Percentiles rank a stretch among this genome's conserved stretches.
phyloP scores from a whole-genome alignment of 1,140 invertebrate genomes.

The Hesperophylax magnus region DNA sequence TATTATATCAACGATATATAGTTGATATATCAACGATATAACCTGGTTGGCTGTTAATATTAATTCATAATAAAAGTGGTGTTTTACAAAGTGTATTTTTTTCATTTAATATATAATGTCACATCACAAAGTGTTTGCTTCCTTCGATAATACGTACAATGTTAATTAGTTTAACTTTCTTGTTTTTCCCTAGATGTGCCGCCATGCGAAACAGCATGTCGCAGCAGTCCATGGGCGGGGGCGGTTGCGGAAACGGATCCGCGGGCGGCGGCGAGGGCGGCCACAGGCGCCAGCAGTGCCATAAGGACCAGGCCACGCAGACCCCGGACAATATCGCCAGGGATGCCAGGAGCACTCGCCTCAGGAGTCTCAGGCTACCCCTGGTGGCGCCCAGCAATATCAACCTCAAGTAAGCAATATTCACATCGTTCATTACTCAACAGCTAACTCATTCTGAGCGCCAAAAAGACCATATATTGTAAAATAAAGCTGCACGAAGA shows the following conservation, averaged over 20 bases:
- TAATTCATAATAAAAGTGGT: too few species aligned
- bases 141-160: too few species aligned
- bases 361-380: slow-evolving; percentile 77
- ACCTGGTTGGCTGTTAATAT: too few species aligned
- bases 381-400: slow-evolving; percentile 74
- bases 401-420: slow-evolving; percentile 71
- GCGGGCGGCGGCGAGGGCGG: slow-evolving; percentile 61
- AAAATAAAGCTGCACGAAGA: too few species aligned
- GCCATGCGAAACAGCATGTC: slow-evolving; percentile 65
- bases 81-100: too few species aligned
- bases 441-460: too few species aligned
- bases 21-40: too few species aligned
- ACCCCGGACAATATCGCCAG: slow-evolving; percentile 78
- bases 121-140: too few species aligned
- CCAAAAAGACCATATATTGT: too few species aligned
- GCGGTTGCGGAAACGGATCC: slow-evolving; percentile 72
- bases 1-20: too few species aligned
- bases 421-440: too few species aligned
- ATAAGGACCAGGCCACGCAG: slow-evolving; percentile 77
- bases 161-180: not conserved
- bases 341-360: slow-evolving; percentile 76
- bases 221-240: slow-evolving; percentile 70
- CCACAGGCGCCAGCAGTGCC: slow-evolving; percentile 50
- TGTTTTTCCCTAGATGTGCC: slow-evolving; percentile 20
- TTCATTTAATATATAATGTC: too few species aligned